phyloP scores from a whole-genome alignment of 2,797 vertebrate genomes.

The Sciurus vulgaris region DNA sequence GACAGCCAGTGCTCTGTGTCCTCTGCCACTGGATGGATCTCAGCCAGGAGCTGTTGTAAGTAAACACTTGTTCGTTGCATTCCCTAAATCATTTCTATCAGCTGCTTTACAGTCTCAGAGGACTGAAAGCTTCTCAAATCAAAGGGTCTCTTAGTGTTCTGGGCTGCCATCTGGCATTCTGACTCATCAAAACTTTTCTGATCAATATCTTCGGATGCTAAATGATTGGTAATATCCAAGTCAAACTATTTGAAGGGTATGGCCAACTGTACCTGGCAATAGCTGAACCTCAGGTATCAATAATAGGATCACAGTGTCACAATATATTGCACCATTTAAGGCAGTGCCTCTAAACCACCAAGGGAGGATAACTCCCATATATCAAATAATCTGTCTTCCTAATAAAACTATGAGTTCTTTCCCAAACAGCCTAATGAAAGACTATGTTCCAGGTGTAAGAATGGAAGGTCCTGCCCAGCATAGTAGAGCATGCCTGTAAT shows the following conservation, averaged over 20 bases:
- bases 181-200: neutral
- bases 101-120: neutral
- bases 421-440: neutral
- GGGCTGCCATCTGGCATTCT: constrained; percentile 1
- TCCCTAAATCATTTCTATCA: neutral
- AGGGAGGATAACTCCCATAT: neutral
- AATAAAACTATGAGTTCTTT: neutral
- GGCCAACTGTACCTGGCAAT: neutral
- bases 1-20: neutral
- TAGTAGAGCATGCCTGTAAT: no score
- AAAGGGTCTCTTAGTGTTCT: neutral
- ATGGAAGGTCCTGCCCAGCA: neutral
- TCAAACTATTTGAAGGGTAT: neutral
- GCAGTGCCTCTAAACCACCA: neutral
- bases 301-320: neutral
- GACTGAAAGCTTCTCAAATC: neutral
- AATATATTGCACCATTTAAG: neutral
- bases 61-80: neutral
- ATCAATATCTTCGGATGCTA: neutral
- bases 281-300: neutral
- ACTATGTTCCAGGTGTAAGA: neutral
- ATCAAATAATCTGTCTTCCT: neutral
- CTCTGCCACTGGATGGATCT: neutral
- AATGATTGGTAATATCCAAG: neutral
- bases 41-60: neutral